Conservation (phyloP, 2,888 invertebrate species). For the Myopa tessellatipennis region DNA sequence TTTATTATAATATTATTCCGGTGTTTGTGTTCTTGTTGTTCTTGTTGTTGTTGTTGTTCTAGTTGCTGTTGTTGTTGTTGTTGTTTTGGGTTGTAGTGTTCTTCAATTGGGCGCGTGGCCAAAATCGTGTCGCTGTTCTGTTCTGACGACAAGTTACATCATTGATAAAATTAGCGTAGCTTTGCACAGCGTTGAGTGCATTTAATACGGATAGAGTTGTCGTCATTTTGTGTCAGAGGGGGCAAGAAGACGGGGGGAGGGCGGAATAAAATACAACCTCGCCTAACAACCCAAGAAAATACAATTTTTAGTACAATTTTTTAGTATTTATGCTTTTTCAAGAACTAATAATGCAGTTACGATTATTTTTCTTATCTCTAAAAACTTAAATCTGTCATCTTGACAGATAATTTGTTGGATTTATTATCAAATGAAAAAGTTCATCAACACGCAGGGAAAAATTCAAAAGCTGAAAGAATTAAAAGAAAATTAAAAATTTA, state of each 20-base stretch:
- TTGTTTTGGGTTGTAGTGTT: conserved; percentile 15
- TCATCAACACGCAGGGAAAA: no score
- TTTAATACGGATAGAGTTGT: conserved; percentile 8
- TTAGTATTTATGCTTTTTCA: no score
- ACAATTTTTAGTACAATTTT: no score
- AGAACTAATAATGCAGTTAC: neutral
- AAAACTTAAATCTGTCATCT: no score
- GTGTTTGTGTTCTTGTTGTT: neutral
- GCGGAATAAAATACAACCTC: neutral
- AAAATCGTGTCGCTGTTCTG: conserved; percentile 49
- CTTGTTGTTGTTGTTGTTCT: neutral
- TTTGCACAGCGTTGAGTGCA: conserved; percentile 10
- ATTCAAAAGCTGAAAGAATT: no score
- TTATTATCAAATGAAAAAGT: no score
- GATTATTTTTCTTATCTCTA: neutral
- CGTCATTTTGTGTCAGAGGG: neutral
- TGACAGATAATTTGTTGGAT: no score
- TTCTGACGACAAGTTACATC: conserved; percentile 61
- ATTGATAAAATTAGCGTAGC: conserved; percentile 64
- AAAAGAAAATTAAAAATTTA: neutral
- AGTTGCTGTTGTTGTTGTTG: conserved; percentile 36
- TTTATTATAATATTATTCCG: conserved; percentile 45
- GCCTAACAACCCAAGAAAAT: no score
- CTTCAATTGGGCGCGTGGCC: conserved; percentile 57
- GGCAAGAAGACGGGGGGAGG: no score